Conservation (phyloP, 2,888 invertebrate species). For the Arctia plantaginis region DNA sequence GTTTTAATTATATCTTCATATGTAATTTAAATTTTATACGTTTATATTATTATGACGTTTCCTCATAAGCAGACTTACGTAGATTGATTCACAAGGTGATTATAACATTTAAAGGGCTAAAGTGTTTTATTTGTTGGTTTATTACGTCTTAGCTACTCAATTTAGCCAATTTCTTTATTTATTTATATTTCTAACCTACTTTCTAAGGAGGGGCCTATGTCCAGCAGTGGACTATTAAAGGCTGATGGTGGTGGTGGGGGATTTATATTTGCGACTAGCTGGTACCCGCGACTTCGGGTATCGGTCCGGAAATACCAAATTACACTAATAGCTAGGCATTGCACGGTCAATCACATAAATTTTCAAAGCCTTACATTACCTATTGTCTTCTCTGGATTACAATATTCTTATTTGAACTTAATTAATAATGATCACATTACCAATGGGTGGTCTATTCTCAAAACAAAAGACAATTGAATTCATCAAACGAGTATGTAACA, state of each 20-base stretch:
- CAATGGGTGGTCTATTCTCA: conserved; percentile 9
- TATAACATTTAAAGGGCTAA: neutral
- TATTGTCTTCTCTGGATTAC: neutral
- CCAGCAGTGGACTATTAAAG: too few relatives aligned
- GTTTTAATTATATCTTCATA: neutral
- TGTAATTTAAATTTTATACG: neutral
- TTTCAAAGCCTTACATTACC: too few relatives aligned
- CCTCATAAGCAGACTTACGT: neutral
- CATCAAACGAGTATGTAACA: neutral
- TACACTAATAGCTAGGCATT: too few relatives aligned
- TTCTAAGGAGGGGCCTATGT: too few relatives aligned
- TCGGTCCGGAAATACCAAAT: too few relatives aligned
- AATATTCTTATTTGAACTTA: neutral
- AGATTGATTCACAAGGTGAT: neutral
- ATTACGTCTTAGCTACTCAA: too few relatives aligned
- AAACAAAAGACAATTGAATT: conserved; percentile 13
- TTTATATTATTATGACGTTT: neutral
- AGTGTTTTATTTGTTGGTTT: neutral
- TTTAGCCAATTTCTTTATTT: too few relatives aligned
- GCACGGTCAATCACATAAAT: too few relatives aligned
- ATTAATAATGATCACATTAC: neutral
- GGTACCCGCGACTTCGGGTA: too few relatives aligned
- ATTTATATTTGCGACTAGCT: too few relatives aligned
- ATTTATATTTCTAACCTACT: too few relatives aligned
- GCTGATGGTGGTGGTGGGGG: too few relatives aligned